phyloP scores from a whole-genome alignment of 2,797 vertebrate genomes.

The Tachyglossus aculeatus region DNA sequence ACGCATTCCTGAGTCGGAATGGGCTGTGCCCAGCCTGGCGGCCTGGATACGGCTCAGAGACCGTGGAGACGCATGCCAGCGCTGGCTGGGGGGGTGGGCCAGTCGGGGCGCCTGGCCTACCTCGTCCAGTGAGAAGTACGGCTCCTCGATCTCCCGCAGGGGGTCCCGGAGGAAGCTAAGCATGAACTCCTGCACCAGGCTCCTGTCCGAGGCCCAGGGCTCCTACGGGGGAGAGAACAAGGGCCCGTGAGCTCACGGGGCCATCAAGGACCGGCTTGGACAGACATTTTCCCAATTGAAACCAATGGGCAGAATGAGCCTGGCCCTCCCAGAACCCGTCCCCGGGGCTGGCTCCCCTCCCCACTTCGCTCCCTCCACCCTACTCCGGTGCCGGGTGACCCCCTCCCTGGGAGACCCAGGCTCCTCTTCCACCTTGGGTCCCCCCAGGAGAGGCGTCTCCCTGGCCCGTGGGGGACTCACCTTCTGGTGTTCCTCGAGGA shows the following conservation, averaged over 20 bases:
- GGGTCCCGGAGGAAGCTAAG: conserved; percentile 93
- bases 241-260: neutral
- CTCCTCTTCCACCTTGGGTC: too few relatives aligned
- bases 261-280: neutral
- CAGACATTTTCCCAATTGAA: neutral
- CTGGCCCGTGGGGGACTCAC: conserved; percentile 66
- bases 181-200: conserved; percentile 94
- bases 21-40: too few relatives aligned
- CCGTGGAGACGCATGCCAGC: fast-evolving
- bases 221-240: conserved; percentile 82
- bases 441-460: too few relatives aligned
- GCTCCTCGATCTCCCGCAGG: conserved; percentile 93
- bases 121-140: conserved; percentile 92
- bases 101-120: too few relatives aligned
- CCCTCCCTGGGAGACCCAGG: too few relatives aligned
- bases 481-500: conserved; percentile 90
- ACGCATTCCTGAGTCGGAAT: too few relatives aligned
- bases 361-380: neutral
- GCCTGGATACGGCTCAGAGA: neutral
- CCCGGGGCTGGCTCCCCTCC: neutral
- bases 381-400: too few relatives aligned
- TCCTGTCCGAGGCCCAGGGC: conserved; percentile 86
- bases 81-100: too few relatives aligned
- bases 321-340: fast-evolving
- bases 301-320: neutral